phyloP scores from a whole-genome alignment of 2,113 vertebrate genomes.

The Pholis gunnellus region DNA sequence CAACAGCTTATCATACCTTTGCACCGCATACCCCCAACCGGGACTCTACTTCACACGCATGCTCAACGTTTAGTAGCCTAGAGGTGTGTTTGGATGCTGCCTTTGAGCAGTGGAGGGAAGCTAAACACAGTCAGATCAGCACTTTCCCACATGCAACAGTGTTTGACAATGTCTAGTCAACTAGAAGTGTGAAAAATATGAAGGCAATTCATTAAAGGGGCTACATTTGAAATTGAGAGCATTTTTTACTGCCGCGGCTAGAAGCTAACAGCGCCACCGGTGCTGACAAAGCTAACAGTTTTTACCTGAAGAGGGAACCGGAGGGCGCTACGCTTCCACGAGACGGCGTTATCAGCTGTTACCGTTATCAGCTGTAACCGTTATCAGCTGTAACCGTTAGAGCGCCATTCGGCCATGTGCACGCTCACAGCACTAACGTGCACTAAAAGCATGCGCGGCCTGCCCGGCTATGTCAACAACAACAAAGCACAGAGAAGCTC shows the following conservation, averaged over 20 bases:
- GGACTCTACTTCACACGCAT: constrained; percentile 64
- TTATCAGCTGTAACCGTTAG: too few relatives aligned
- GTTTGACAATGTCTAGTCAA: constrained; percentile 10
- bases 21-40: constrained; percentile 49
- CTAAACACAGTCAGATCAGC: constrained; percentile 42
- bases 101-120: background rate
- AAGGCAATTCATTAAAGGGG: background rate
- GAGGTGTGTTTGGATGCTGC: constrained; percentile 51
- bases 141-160: constrained; percentile 18
- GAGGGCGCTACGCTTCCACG: too few relatives aligned
- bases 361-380: too few relatives aligned
- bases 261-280: background rate
- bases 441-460: too few relatives aligned
- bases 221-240: too few relatives aligned
- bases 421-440: too few relatives aligned
- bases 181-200: too few relatives aligned
- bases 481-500: too few relatives aligned
- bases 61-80: constrained; percentile 60
- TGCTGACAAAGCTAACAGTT: background rate
- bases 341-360: too few relatives aligned
- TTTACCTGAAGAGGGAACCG: background rate
- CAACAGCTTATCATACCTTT: constrained; percentile 62
- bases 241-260: too few relatives aligned
- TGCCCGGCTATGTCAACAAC: too few relatives aligned
- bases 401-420: too few relatives aligned